Conservation (phyloP, 2,888 invertebrate species). For the Iselma pallidipennis region DNA sequence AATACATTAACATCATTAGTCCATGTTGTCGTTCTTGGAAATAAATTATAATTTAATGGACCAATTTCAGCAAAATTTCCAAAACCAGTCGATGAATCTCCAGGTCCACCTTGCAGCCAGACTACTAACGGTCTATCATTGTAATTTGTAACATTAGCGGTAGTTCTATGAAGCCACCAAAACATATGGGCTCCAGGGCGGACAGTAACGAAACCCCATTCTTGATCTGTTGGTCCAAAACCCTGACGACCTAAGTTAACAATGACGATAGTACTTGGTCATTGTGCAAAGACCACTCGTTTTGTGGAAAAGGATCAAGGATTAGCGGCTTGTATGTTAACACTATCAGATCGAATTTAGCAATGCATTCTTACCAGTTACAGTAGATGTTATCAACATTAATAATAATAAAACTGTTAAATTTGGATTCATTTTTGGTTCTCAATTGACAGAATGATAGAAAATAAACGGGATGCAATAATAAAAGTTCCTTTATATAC, state of each 20-base stretch:
- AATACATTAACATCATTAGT: conserved; percentile 68
- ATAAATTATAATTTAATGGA: conserved; percentile 43
- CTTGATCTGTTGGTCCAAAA: conserved; percentile 63
- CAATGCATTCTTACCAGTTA: not conserved
- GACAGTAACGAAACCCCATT: conserved; percentile 64
- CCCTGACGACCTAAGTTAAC: conserved; percentile 21
- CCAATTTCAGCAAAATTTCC: conserved; percentile 72
- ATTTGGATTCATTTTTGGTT: not conserved
- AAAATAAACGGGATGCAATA: not conserved
- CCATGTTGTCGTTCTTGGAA: conserved; percentile 62
- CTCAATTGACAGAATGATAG: not conserved
- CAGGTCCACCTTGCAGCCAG: conserved; percentile 90
- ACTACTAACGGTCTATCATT: conserved; percentile 75
- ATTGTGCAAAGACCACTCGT: too few relatives aligned
- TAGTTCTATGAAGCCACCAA: conserved; percentile 76
- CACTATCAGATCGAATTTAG: too few relatives aligned
- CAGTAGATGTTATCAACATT: not conserved
- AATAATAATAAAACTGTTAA: not conserved
- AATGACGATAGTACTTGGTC: conserved; percentile 31
- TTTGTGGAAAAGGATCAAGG: too few relatives aligned
- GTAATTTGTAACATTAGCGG: conserved; percentile 60
- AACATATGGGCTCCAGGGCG: conserved; percentile 63
- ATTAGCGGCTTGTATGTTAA: too few relatives aligned
- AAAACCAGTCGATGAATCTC: conserved; percentile 58
- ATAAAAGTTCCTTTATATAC: not conserved